Evolutionary conservation across 1,140 invertebrate species (phyloP).

Genomic region (Pachypeltis micranthus): DNA sequence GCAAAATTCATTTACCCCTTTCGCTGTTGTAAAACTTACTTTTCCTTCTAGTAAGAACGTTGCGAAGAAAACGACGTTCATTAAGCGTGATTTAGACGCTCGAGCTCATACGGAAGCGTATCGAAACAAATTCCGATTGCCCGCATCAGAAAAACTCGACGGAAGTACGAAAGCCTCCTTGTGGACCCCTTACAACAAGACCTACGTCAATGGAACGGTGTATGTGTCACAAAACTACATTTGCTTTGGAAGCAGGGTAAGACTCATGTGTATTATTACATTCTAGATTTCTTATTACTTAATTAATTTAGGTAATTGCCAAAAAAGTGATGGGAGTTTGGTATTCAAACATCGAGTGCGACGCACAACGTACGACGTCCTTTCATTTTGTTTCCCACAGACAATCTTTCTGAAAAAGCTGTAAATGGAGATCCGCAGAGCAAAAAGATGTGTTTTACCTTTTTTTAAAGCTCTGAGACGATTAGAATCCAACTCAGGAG

Average conservation of each 20-base stretch:
- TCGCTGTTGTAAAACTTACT: too few relatives aligned
- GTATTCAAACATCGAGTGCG: too few relatives aligned
- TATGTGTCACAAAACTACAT: conserved; percentile 91
- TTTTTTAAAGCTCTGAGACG: too few relatives aligned
- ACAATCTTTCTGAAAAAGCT: too few relatives aligned
- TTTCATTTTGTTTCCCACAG: too few relatives aligned
- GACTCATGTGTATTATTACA: too few relatives aligned
- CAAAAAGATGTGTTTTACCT: too few relatives aligned
- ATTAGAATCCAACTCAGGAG: too few relatives aligned
- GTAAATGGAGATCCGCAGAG: too few relatives aligned
- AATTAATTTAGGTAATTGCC: neutral
- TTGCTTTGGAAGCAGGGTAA: conserved; percentile 89
- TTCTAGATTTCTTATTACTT: conserved; percentile 1
- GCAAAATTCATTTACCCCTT: too few relatives aligned
- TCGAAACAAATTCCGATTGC: conserved; percentile 73
- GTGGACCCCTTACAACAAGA: conserved; percentile 93
- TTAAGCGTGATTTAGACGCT: conserved; percentile 90
- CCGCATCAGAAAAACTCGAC: conserved; percentile 79
- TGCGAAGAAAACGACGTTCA: conserved; percentile 72
- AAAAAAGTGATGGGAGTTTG: neutral
- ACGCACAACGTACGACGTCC: too few relatives aligned
- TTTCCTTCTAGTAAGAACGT: conserved; percentile 53
- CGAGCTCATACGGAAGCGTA: conserved; percentile 79
- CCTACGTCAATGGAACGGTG: conserved; percentile 75
- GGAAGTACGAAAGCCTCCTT: conserved; percentile 78